Conservation (phyloP, 1,140 invertebrate species). For the Monochamus saltuarius region DNA sequence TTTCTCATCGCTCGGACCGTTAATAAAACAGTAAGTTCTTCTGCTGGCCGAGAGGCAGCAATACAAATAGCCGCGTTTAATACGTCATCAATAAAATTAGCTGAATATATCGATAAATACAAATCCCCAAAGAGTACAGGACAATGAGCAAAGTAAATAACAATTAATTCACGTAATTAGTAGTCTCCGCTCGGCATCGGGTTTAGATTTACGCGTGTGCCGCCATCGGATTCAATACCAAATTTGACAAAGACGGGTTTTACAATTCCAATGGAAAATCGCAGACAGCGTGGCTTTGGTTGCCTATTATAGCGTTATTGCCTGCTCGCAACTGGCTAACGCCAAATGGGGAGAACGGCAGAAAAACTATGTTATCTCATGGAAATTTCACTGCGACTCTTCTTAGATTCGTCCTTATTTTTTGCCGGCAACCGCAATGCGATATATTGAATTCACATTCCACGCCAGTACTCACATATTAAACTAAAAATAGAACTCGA, state of each 20-base stretch:
- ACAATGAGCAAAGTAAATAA: constrained; percentile 41
- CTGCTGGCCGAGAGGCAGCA: too few relatives aligned
- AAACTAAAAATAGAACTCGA: constrained; percentile 32
- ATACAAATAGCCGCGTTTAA: neutral
- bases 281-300: constrained; percentile 52
- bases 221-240: constrained; percentile 48
- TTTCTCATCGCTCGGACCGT: too few relatives aligned
- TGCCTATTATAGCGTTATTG: constrained; percentile 52
- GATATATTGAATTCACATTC: constrained; percentile 34
- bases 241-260: constrained; percentile 51
- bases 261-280: constrained; percentile 50
- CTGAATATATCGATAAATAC: constrained; percentile 26
- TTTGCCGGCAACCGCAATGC: constrained; percentile 14
- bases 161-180: constrained; percentile 52
- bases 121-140: constrained; percentile 18
- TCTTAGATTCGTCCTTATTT: constrained; percentile 16
- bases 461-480: constrained; percentile 12
- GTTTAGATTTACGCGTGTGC: constrained; percentile 49
- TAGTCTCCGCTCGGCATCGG: constrained; percentile 41
- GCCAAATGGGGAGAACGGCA: constrained; percentile 45
- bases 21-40: too few relatives aligned
- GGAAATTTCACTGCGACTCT: constrained; percentile 36
- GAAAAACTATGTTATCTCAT: constrained; percentile 48
- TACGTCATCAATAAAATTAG: constrained; percentile 26
- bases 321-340: constrained; percentile 38